A percentile compares a stretch with the other conserved stretches of the same genome.
Evolutionary conservation across 2,113 vertebrate genomes (phyloP).

Genomic region (Misgurnus anguillicaudatus): DNA sequence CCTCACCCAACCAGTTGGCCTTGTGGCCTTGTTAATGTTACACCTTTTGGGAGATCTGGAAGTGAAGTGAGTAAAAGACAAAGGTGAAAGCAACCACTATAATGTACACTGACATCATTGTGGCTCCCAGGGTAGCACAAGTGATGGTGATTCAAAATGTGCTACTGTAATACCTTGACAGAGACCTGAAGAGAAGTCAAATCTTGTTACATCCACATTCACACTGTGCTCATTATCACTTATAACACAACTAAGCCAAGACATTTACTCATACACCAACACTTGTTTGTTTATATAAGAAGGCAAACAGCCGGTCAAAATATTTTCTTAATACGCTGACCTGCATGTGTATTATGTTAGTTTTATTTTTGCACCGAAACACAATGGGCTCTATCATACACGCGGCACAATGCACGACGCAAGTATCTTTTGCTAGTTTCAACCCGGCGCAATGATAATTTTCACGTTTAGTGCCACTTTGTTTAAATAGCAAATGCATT

Average conservation of each 20-base stretch:
- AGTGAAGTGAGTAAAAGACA: slow-evolving; percentile 23
- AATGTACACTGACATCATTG: neutral
- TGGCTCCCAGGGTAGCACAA: slow-evolving; percentile 7
- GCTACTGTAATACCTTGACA: slow-evolving; percentile 32
- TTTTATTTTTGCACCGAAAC: no score
- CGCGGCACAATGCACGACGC: no score
- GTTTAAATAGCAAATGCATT: no score
- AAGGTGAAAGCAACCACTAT: slow-evolving; percentile 15
- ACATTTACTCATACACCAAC: neutral
- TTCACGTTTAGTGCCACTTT: no score
- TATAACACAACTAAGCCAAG: neutral
- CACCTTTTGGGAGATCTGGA: slow-evolving; percentile 14
- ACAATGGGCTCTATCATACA: no score
- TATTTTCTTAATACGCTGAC: no score
- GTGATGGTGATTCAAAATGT: slow-evolving; percentile 37
- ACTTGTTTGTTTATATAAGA: neutral
- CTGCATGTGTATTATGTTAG: no score
- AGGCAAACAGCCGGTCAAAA: no score
- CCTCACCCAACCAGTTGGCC: slow-evolving; percentile 23
- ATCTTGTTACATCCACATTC: slow-evolving; percentile 34
- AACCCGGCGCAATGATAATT: no score
- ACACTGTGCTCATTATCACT: slow-evolving; percentile 44
- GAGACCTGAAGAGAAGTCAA: slow-evolving; percentile 9
- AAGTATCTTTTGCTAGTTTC: no score
- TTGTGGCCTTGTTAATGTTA: slow-evolving; percentile 28